A percentile compares a stretch with the other conserved stretches of the same genome.
These are phyloP conservation scores for Morpho helenor DNA, from an alignment of 2,888 invertebrate species.

Conservation along the genomic window DNA sequence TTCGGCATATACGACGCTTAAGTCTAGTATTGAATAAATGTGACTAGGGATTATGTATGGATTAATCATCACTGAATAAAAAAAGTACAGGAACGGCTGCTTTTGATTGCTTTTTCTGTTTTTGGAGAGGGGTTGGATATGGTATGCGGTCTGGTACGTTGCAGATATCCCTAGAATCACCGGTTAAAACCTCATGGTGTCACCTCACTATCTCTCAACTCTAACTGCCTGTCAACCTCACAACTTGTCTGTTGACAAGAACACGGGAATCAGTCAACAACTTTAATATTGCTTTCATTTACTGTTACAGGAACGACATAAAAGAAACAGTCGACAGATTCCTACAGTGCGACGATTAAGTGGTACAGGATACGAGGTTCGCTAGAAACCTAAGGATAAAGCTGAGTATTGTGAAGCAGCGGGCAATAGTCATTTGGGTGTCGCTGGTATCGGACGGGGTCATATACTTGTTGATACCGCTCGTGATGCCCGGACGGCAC, in stretches of 20 bases:
- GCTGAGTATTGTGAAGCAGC: slow-evolving; percentile 42
- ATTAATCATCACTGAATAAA: too few relatives aligned
- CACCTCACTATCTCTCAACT: too few relatives aligned
- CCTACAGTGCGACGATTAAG: slow-evolving; percentile 34
- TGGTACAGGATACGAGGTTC: slow-evolving; percentile 37
- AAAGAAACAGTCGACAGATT: slow-evolving; percentile 30
- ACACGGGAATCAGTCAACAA: background rate
- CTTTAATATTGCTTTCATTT: background rate
- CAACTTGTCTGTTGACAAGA: too few relatives aligned
- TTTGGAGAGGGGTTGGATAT: too few relatives aligned
- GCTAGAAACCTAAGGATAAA: slow-evolving; percentile 34
- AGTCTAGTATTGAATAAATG: slow-evolving; percentile 35
- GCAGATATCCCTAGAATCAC: too few relatives aligned
- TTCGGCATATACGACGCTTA: slow-evolving; percentile 48
- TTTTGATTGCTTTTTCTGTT: too few relatives aligned
- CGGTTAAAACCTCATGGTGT: too few relatives aligned
- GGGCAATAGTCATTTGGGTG: slow-evolving; percentile 45
- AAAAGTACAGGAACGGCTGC: too few relatives aligned
- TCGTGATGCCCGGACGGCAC: slow-evolving; percentile 40
- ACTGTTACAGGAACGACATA: slow-evolving; percentile 8
- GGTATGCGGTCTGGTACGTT: too few relatives aligned
- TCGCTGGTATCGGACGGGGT: slow-evolving; percentile 41
- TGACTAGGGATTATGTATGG: too few relatives aligned
- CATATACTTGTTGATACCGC: slow-evolving; percentile 35
- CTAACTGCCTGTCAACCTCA: background rate